A percentile compares a stretch with the other conserved stretches of the same genome.
These are phyloP conservation scores for Hippopotamus amphibius DNA, from an alignment of 2,113 vertebrate genomes.

Conservation along the genomic window DNA sequence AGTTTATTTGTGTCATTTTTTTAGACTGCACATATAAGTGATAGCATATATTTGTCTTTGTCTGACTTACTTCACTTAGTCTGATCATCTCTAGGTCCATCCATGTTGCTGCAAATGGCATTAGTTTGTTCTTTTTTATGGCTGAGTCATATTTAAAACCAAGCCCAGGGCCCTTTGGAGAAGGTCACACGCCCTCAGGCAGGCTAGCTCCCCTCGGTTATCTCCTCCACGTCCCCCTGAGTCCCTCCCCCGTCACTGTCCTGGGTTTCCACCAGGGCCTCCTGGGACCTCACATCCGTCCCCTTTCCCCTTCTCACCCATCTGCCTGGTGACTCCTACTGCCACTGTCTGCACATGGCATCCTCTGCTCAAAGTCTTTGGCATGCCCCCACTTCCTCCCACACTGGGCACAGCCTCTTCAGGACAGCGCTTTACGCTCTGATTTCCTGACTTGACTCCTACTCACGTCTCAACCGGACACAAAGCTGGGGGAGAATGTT, in stretches of 20 bases:
- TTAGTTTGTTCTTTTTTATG: not conserved
- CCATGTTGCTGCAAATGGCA: not conserved
- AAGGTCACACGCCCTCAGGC: accelerated
- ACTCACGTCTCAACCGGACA: not conserved
- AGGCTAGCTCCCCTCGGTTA: not conserved
- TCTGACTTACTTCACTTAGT: not conserved
- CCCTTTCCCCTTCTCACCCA: not conserved
- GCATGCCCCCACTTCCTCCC: not conserved
- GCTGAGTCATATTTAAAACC: not conserved
- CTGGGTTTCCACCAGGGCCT: not conserved
- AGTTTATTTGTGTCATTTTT: not conserved
- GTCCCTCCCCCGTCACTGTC: accelerated
- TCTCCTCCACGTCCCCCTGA: accelerated
- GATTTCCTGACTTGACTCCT: conserved; percentile 26
- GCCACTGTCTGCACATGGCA: not conserved
- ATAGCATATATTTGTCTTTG: not conserved
- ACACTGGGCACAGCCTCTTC: not conserved
- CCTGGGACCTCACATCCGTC: not conserved
- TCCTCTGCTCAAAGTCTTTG: not conserved
- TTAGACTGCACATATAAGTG: not conserved
- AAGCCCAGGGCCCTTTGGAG: too few species aligned
- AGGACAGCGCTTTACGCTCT: not conserved
- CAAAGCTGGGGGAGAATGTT: not conserved
- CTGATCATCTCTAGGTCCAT: not conserved
- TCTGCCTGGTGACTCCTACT: not conserved